Percentiles rank a stretch among this genome's conserved stretches.
phyloP scores from a whole-genome alignment of 2,113 vertebrate species.

The Stegostoma tigrinum region DNA sequence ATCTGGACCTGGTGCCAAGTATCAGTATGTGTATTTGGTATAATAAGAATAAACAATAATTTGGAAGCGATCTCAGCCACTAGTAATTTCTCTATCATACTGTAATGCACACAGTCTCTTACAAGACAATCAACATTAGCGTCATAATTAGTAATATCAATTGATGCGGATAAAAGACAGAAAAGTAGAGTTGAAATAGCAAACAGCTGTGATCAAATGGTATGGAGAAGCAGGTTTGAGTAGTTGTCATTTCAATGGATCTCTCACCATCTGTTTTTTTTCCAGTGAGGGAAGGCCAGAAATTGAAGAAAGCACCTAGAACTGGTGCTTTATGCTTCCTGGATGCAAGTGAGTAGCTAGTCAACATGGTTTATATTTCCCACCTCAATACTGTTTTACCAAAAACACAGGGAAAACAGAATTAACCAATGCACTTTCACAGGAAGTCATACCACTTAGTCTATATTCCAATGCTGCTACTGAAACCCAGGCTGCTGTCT shows the following conservation, averaged over 20 bases:
- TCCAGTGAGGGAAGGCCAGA: neutral
- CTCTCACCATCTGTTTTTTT: neutral
- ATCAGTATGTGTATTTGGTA: no score
- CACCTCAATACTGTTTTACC: neutral
- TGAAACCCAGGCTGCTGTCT: neutral
- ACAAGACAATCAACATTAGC: no score
- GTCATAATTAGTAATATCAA: neutral
- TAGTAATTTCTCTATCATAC: no score
- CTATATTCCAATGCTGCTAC: neutral
- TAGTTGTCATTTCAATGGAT: neutral
- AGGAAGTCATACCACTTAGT: neutral
- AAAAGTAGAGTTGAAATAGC: neutral
- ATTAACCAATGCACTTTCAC: neutral
- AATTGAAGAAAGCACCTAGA: neutral
- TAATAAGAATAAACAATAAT: no score
- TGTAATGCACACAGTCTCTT: no score
- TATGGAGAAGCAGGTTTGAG: neutral
- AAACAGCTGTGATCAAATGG: neutral
- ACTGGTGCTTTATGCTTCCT: neutral
- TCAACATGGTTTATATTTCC: neutral
- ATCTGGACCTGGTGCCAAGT: no score
- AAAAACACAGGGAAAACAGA: neutral
- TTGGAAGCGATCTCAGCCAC: no score
- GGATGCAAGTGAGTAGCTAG: neutral
- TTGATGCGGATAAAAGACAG: neutral